Conservation (phyloP, 2,113 vertebrate species). For the Thalassoma bifasciatum region DNA sequence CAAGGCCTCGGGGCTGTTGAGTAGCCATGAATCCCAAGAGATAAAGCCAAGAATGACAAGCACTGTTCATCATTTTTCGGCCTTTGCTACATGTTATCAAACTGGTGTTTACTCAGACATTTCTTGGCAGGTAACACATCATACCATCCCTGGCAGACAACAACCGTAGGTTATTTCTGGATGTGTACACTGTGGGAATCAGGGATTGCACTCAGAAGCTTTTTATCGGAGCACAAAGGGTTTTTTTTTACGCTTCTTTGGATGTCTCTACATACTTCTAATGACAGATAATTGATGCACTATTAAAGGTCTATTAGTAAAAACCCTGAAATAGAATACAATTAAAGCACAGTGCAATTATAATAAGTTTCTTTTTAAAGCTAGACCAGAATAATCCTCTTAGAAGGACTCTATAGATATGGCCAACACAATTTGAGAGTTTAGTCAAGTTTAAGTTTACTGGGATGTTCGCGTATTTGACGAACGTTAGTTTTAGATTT, state of each 20-base stretch:
- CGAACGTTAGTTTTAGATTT: too few relatives aligned
- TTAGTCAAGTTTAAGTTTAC: background rate
- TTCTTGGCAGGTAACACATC: conserved; percentile 9
- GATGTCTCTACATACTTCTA: too few relatives aligned
- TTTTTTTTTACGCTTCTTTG: too few relatives aligned
- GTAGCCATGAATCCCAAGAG: conserved; percentile 36
- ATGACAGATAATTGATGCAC: too few relatives aligned
- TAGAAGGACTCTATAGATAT: too few relatives aligned
- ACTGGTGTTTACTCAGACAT: conserved; percentile 5
- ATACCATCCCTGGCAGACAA: background rate
- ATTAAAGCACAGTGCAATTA: too few relatives aligned
- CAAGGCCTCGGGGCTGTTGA: conserved; percentile 71
- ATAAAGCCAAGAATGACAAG: conserved; percentile 65
- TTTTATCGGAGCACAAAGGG: background rate
- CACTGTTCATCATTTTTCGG: conserved; percentile 24
- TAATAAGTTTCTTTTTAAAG: too few relatives aligned
- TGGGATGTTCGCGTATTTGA: background rate
- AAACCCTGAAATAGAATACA: too few relatives aligned
- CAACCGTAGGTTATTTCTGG: background rate
- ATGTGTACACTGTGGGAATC: conserved; percentile 12
- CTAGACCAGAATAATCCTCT: too few relatives aligned
- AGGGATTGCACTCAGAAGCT: background rate
- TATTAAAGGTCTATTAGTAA: too few relatives aligned
- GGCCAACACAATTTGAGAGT: background rate
- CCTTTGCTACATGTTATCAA: conserved; percentile 2